Conservation (phyloP, 2,797 vertebrate species). For the Steatocranus sp. region DNA sequence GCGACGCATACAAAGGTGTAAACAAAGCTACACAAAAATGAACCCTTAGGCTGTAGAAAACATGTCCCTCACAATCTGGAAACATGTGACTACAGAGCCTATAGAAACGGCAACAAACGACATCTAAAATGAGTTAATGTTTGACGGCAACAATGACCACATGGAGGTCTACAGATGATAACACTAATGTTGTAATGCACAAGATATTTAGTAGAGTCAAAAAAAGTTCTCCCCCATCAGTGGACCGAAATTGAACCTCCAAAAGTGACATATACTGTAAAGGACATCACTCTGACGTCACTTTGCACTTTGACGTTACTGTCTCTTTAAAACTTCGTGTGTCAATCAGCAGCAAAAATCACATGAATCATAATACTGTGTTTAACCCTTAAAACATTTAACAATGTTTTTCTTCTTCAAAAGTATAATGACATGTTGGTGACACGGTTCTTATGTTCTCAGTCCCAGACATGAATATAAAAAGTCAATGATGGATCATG, state of each 20-base stretch:
- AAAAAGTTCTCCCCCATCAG: background rate
- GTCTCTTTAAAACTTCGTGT: background rate
- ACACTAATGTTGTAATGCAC: background rate
- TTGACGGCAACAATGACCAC: rapidly evolving
- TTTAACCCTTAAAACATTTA: no score
- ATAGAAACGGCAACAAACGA: background rate
- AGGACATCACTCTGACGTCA: background rate
- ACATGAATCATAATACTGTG: no score
- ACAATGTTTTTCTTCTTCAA: no score
- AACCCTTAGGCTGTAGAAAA: background rate
- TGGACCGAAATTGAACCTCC: background rate
- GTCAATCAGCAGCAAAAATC: background rate
- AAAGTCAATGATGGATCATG: no score
- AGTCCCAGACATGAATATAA: no score
- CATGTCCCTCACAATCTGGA: background rate
- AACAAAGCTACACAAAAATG: background rate
- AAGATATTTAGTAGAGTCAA: background rate
- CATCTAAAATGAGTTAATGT: background rate
- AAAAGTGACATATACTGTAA: background rate
- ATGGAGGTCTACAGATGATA: background rate
- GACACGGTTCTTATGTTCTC: no score
- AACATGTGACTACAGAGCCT: background rate
- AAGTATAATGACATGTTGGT: no score
- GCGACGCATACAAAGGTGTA: background rate
- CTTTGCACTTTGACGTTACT: background rate